These are phyloP conservation scores for Leptocoma aspasia DNA, from an alignment of 2,113 vertebrate species.

Conservation along the genomic window DNA sequence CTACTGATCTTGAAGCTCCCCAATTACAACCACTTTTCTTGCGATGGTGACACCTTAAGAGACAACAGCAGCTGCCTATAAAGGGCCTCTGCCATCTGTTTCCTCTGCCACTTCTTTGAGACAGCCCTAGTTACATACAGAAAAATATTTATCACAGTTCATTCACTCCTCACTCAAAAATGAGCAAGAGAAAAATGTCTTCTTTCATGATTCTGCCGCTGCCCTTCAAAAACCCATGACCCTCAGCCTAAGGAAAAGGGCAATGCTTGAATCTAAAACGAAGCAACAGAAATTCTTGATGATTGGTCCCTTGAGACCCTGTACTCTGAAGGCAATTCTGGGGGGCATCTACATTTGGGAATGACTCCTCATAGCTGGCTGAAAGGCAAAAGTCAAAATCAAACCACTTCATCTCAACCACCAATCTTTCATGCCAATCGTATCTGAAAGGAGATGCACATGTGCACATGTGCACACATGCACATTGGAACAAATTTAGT, in stretches of 20 bases:
- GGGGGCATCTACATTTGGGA: background rate
- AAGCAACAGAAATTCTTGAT: slow-evolving; percentile 20
- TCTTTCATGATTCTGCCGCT: slow-evolving; percentile 16
- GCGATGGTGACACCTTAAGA: slow-evolving; percentile 56
- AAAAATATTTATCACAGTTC: slow-evolving; percentile 59
- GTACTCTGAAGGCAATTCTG: background rate
- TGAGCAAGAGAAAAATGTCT: slow-evolving; percentile 24
- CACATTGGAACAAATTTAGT: background rate
- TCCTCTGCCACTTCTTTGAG: slow-evolving; percentile 46
- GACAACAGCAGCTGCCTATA: slow-evolving; percentile 60
- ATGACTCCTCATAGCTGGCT: background rate
- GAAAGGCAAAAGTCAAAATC: background rate
- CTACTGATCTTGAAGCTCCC: slow-evolving; percentile 39
- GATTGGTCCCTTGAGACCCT: background rate
- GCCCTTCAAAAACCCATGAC: slow-evolving; percentile 32
- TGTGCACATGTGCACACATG: rapidly evolving
- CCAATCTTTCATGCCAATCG: background rate
- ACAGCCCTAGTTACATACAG: slow-evolving; percentile 27
- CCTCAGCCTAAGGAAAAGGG: slow-evolving; percentile 31
- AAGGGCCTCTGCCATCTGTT: slow-evolving; percentile 58
- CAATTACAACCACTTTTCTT: slow-evolving; percentile 49
- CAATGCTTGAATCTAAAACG: slow-evolving; percentile 4
- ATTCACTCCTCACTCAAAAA: slow-evolving; percentile 56
- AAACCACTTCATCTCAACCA: background rate
- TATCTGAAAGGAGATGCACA: background rate